Evolutionary conservation across 2,113 vertebrate species (phyloP).

Genomic region (Corythaeola cristata): DNA sequence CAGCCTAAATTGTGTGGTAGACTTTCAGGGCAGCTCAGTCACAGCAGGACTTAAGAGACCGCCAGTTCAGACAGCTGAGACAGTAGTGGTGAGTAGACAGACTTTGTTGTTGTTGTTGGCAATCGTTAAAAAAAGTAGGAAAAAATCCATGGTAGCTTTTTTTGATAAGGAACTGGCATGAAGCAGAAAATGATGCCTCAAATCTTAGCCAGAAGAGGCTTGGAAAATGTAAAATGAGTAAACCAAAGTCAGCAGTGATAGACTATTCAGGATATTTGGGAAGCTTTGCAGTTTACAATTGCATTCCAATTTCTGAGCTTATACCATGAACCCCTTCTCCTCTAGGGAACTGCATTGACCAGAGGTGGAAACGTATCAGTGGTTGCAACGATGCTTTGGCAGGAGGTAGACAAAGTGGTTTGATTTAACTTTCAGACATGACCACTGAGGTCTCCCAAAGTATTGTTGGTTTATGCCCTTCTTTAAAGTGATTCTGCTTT

Average conservation of each 20-base stretch:
- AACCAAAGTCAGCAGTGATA: neutral
- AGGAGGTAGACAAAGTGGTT: neutral
- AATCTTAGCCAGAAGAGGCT: neutral
- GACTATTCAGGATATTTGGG: neutral
- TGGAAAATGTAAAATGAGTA: neutral
- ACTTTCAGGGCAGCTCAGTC: neutral
- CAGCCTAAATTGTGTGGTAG: neutral
- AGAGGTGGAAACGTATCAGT: rapidly evolving
- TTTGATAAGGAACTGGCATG: neutral
- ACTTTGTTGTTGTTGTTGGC: neutral
- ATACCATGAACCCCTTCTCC: neutral
- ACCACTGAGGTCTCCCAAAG: neutral
- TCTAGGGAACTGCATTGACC: neutral
- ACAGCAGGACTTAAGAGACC: neutral
- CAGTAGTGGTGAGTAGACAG: neutral
- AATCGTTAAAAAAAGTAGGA: neutral
- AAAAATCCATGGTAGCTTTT: neutral
- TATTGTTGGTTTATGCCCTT: neutral
- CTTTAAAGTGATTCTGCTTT: neutral
- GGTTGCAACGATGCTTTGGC: neutral
- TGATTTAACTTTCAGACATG: neutral
- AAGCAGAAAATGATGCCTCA: neutral
- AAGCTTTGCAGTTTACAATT: neutral
- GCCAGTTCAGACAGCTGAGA: neutral
- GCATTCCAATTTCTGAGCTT: neutral